Conservation (phyloP, 2,888 invertebrate species). For the Phytoseiulus persimilis region DNA sequence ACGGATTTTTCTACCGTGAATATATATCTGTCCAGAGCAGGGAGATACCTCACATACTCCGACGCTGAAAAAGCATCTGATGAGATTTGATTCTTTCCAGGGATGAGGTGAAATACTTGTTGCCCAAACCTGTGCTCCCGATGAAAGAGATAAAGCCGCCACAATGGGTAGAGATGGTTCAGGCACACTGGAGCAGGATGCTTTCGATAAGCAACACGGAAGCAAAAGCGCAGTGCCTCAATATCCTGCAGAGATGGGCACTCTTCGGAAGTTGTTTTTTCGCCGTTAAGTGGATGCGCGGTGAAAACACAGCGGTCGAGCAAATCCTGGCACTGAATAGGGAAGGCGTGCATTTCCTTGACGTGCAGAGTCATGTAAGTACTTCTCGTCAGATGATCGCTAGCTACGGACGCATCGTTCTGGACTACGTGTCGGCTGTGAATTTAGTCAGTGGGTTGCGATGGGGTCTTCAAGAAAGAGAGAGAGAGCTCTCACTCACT, state of each 20-base stretch:
- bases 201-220: conserved; percentile 65
- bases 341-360: conserved; percentile 84
- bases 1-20: not conserved
- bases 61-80: too few relatives aligned
- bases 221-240: conserved; percentile 60
- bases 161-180: conserved; percentile 82
- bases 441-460: not conserved
- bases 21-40: not conserved
- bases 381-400: too few relatives aligned
- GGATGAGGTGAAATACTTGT: conserved; percentile 63
- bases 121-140: conserved; percentile 80
- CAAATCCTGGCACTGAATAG: conserved; percentile 87
- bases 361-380: conserved; percentile 74
- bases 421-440: not conserved
- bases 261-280: conserved; percentile 97
- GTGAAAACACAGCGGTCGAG: conserved; percentile 65
- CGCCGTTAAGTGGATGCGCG: conserved; percentile 60
- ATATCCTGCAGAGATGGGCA: conserved; percentile 86
- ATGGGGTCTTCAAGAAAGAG: too few relatives aligned
- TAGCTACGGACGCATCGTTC: too few relatives aligned
- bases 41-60: too few relatives aligned
- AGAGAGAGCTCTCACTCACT: too few relatives aligned
- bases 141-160: conserved; percentile 75
- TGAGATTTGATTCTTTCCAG: conserved; percentile 44
- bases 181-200: conserved; percentile 76